Evolutionary conservation across 1,140 invertebrate genomes (phyloP).

Genomic region (Drosophila takahashii): DNA sequence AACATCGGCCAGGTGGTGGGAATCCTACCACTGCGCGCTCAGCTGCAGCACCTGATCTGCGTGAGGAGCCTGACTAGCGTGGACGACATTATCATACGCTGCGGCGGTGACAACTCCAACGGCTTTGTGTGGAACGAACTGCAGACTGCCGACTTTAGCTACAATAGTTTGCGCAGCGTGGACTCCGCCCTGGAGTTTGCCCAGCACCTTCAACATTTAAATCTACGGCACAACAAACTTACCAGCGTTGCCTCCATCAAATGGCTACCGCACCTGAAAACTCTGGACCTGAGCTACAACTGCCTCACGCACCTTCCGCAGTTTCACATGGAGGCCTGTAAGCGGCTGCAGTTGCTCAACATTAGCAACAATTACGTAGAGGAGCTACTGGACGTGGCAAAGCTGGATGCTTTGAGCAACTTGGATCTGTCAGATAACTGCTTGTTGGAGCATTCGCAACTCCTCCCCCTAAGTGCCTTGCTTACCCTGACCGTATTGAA

Average conservation of each 20-base stretch:
- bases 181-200: conserved; percentile 87
- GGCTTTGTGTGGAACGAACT: conserved; percentile 88
- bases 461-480: conserved; percentile 86
- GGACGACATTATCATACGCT: conserved; percentile 85
- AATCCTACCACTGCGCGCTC: conserved; percentile 86
- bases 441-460: conserved; percentile 86
- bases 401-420: conserved; percentile 86
- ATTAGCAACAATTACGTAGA: conserved; percentile 87
- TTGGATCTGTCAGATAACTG: conserved; percentile 88
- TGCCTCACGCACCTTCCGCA: conserved; percentile 86
- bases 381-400: conserved; percentile 84
- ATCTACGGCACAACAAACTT: conserved; percentile 88
- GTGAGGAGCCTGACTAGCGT: conserved; percentile 84
- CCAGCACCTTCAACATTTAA: conserved; percentile 87
- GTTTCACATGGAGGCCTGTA: conserved; percentile 85
- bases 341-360: conserved; percentile 85
- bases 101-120: conserved; percentile 87
- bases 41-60: conserved; percentile 87
- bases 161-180: conserved; percentile 86
- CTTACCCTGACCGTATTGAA: conserved; percentile 86
- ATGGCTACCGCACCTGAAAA: conserved; percentile 87
- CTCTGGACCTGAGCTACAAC: conserved; percentile 88
- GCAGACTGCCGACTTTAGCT: conserved; percentile 86
- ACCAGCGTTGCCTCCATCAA: conserved; percentile 84
- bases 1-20: conserved; percentile 86